These are phyloP conservation scores for Propithecus deckenii DNA, from an alignment of 2,797 vertebrate species.

Conservation along the genomic window DNA sequence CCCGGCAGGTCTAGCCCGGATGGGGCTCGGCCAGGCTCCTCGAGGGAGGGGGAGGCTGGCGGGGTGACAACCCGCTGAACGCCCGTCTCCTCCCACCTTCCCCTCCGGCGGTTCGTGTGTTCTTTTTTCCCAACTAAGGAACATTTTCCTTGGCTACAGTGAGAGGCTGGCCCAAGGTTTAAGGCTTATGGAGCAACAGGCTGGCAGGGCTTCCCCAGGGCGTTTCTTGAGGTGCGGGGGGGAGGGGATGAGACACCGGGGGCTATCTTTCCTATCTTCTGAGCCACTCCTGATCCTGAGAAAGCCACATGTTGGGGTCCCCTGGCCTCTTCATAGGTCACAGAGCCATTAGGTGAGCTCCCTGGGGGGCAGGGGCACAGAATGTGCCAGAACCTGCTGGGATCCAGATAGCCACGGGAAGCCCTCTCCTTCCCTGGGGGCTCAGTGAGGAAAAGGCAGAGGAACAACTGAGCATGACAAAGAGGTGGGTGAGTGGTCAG, in stretches of 20 bases:
- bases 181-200: constrained; percentile 57
- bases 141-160: not conserved
- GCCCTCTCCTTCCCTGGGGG: not conserved
- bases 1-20: not conserved
- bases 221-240: not conserved
- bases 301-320: not conserved
- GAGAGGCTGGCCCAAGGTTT: not conserved
- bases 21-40: not conserved
- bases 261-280: not conserved
- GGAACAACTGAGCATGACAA: not conserved
- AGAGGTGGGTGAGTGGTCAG: not conserved
- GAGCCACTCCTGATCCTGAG: not conserved
- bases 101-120: not conserved
- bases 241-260: not conserved
- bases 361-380: not conserved
- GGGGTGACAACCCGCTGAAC: not conserved
- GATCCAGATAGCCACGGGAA: not conserved
- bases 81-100: not conserved
- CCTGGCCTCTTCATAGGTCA: not conserved
- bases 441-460: not conserved
- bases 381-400: not conserved
- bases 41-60: not conserved
- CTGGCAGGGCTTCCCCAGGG: not conserved
- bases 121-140: not conserved
- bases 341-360: not conserved